These are phyloP conservation scores for Psilopsiagon aymara DNA, from an alignment of 2,113 vertebrate genomes.

Conservation along the genomic window DNA sequence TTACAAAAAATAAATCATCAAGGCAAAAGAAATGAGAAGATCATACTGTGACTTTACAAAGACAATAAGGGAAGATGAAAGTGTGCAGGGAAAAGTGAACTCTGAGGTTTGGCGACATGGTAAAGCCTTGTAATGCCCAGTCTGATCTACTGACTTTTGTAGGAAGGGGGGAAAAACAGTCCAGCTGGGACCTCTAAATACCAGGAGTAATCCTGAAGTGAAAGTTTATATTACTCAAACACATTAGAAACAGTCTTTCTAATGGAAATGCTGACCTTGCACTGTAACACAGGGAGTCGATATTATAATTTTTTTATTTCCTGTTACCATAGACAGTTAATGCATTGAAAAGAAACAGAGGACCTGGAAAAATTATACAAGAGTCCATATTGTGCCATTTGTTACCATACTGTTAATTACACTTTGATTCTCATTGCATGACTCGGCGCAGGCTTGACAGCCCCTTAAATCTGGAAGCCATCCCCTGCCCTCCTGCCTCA, in stretches of 20 bases:
- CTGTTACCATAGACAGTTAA: constrained; percentile 54
- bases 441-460: not conserved
- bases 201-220: constrained; percentile 56
- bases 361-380: constrained; percentile 66
- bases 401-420: constrained; percentile 46
- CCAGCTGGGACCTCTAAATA: constrained; percentile 17
- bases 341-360: constrained; percentile 62
- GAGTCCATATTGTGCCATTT: constrained; percentile 14
- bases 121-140: constrained; percentile 19
- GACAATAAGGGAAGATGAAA: not conserved
- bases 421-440: not conserved
- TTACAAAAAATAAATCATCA: not conserved
- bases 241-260: constrained; percentile 60
- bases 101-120: not conserved
- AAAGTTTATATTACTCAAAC: constrained; percentile 39
- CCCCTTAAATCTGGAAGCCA: constrained; percentile 39
- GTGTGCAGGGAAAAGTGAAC: not conserved
- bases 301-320: constrained; percentile 70
- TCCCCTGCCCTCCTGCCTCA: not conserved
- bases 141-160: constrained; percentile 39
- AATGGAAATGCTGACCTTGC: constrained; percentile 68
- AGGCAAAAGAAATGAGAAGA: not conserved
- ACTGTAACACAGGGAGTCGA: not conserved
- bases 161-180: not conserved
- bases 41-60: not conserved